Base-by-base conservation (phyloP, 2,113 vertebrate genomes). In the Clarias macrocephalus region DNA sequence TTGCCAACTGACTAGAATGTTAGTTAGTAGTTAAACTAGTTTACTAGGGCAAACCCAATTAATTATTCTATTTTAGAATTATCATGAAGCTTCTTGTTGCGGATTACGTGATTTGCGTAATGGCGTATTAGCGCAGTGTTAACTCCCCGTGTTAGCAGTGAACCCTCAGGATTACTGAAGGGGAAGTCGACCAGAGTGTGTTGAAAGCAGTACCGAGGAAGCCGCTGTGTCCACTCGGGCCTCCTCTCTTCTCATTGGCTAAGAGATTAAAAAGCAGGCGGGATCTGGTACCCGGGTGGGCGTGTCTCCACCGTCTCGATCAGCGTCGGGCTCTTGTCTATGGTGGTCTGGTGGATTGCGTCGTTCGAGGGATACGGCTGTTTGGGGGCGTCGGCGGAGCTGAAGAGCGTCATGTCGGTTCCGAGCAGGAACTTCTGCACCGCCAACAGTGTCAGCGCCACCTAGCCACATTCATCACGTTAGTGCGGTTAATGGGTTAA, bases 281-380 rank as follows among this genome's bases (percentile, higher is more conserved):
- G 97, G 94, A 96, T 96, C 94, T 96, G 98, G 94, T 97, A 98
- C 87, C 95, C 96, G 93, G 95, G 98, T 60, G 97, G 96, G 91
- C 95, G 96, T 91, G 97, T 91, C 88, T 97, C 97, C 91, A 96
- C 92, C 86, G 96, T 98, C 91, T 99, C 97, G 37, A 96, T 97
- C 95, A 99, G 98, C 1, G 97, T 97, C 0, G 98, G 97, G 87
- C 97, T 98, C 93, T 99, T 97, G 91, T 99, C 99, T 60, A 97
- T 94, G 76, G 94, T 95, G 59, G 92, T 93, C 25, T 91, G 90
- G 63, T 88, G 88, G 7, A 87, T 88, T 0, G 96, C 96, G 12
- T 96, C 97, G 86, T 96, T 96, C 21, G 96, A 94, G 0, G 98
- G 97, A 90, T 98, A 98, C 0, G 95, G 93, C 0, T 96, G 95